phyloP scores from a whole-genome alignment of 2,113 vertebrate species.

The Hemicordylus capensis region DNA sequence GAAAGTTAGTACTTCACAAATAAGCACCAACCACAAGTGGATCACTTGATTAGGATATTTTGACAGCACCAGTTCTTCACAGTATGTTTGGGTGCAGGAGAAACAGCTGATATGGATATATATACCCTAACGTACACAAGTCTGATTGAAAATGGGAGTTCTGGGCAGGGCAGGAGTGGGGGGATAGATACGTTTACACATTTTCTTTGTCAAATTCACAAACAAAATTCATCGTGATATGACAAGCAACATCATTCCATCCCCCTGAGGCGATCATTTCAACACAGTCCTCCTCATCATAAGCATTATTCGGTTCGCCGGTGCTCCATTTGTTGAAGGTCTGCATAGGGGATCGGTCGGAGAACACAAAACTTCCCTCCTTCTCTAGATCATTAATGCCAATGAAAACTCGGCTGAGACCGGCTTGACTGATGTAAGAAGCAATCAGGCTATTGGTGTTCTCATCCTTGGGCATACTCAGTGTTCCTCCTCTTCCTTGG shows the following conservation, averaged over 20 bases:
- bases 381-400: constrained; percentile 92
- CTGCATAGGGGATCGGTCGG: constrained; percentile 90
- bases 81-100: neutral
- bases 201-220: constrained; percentile 96
- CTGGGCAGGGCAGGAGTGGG: too few relatives aligned
- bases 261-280: constrained; percentile 94
- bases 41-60: neutral
- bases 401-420: constrained; percentile 91
- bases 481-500: constrained; percentile 88
- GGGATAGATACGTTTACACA: constrained; percentile 71
- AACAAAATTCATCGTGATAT: constrained; percentile 94
- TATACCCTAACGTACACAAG: neutral
- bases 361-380: constrained; percentile 91
- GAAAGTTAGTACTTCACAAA: neutral
- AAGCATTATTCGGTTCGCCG: constrained; percentile 95
- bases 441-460: constrained; percentile 87
- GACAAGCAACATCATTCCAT: constrained; percentile 96
- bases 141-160: neutral
- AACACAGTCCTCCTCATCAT: constrained; percentile 93
- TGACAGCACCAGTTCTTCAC: neutral
- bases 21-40: neutral
- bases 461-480: constrained; percentile 96
- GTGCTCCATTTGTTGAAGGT: constrained; percentile 95
- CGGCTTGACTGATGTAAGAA: constrained; percentile 87
- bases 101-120: neutral